Evolutionary conservation across 2,113 vertebrate genomes (phyloP).

Genomic region (Suncus etruscus): DNA sequence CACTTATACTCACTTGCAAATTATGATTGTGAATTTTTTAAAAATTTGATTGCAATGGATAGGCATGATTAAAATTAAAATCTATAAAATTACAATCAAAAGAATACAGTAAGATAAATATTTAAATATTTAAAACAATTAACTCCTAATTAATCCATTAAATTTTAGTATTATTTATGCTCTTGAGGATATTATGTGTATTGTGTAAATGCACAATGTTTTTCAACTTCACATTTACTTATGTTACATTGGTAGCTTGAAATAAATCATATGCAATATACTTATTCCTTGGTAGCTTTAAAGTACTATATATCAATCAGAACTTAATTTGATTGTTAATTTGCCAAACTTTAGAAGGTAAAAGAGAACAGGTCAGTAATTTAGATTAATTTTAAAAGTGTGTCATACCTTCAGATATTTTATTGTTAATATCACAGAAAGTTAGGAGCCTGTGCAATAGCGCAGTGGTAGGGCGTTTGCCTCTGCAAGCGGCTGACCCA

Average conservation of each 20-base stretch:
- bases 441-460: neutral
- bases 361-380: slow-evolving; percentile 44
- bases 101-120: slow-evolving; percentile 23
- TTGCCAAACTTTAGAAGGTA: slow-evolving; percentile 50
- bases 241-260: neutral
- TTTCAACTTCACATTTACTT: neutral
- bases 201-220: neutral
- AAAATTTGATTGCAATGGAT: neutral
- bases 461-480: too few relatives aligned
- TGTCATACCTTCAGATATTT: slow-evolving; percentile 19
- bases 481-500: too few relatives aligned
- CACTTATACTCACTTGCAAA: neutral
- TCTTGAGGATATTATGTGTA: slow-evolving; percentile 7
- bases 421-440: slow-evolving; percentile 16
- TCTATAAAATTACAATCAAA: slow-evolving; percentile 21
- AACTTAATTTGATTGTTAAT: slow-evolving; percentile 34
- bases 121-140: slow-evolving; percentile 25
- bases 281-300: slow-evolving; percentile 40
- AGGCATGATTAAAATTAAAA: slow-evolving; percentile 48
- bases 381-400: slow-evolving; percentile 53
- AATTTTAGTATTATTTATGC: neutral
- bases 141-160: slow-evolving; percentile 43
- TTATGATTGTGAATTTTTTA: neutral
- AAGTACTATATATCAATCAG: slow-evolving; percentile 29
- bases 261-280: neutral